phyloP scores from a whole-genome alignment of 2,888 invertebrate species.

The Sminthurides aquaticus region DNA sequence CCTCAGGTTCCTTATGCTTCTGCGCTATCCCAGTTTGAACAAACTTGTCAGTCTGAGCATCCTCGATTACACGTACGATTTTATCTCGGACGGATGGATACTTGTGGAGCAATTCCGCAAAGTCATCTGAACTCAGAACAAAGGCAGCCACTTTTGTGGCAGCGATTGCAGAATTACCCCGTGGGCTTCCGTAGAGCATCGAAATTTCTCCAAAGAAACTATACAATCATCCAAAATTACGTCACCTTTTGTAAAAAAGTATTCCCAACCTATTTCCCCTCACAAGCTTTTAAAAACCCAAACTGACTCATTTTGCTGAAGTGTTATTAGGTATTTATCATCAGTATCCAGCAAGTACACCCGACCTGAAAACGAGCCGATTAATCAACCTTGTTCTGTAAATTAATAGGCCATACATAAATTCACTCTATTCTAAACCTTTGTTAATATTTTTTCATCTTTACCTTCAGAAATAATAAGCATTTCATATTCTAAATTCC shows the following conservation, averaged over 20 bases:
- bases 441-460: too few relatives aligned
- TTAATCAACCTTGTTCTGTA: not conserved
- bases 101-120: conserved; percentile 26
- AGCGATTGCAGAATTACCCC: conserved; percentile 35
- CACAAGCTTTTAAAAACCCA: too few relatives aligned
- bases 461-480: conserved; percentile 31
- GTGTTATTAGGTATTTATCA: conserved; percentile 17
- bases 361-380: conserved; percentile 16
- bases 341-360: conserved; percentile 20
- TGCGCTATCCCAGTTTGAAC: not conserved
- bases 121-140: conserved; percentile 29
- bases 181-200: conserved; percentile 25
- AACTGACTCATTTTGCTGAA: too few relatives aligned
- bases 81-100: conserved; percentile 23
- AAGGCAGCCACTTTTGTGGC: conserved; percentile 26
- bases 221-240: too few relatives aligned
- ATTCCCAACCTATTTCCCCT: too few relatives aligned
- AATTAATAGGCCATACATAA: conserved; percentile 1
- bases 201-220: conserved; percentile 34
- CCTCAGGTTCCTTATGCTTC: not conserved
- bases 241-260: too few relatives aligned
- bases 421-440: too few relatives aligned
- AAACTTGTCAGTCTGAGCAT: conserved; percentile 1
- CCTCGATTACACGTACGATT: not conserved
- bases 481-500: conserved; percentile 38